Base-by-base conservation (phyloP, 23 tunicate genomes). In the Halocynthia roretzi region DNA sequence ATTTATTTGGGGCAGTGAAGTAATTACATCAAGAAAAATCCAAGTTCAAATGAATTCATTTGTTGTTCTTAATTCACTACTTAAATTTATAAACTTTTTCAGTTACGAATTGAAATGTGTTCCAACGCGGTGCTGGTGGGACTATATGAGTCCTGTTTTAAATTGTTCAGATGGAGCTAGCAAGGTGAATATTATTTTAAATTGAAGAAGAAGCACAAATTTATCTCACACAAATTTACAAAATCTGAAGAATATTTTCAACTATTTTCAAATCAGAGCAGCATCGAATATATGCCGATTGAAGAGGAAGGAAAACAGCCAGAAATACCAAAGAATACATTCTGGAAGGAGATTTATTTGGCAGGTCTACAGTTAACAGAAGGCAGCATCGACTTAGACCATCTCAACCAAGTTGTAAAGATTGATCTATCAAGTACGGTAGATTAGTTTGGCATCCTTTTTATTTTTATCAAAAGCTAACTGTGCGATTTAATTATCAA, bases 321-420 rank as follows among this genome's bases (percentile, higher is more conserved):
- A 63, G 4, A 66, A 51, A 83, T 89, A 31, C 82, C 77, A 10
- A 15, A 20, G 5, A 84, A 89, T 54, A 64, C 60, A 5, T 80
- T 75, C 71, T 89, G 96, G 96, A 55, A 10, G 19, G 14, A 56
- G 4, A 21, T 89, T 22, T 81, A 78, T 61, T 21, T 89, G 48
- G 52, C 75, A 48, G 72, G 86, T 21, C 52, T 89, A 15, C 19
- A 73, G 17, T 72, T 89, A 17, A 54, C 55, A 5, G 78, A 74
- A 12, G 79, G 80, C 40, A 69, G 70, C 20, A 62, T 89, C 0
- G 20, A 65, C 6, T 15, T 84, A 15, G 67, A 56, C 8, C 82
- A 84, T 6, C 77, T 89, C 10, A 52, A 78, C 15, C 50, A 56
- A n/a, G 71, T 89, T 50, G 52, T 54, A 18, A 75, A 67, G 8